phyloP scores from a whole-genome alignment of 1,140 invertebrate genomes.

The Scaptomyza pallida region DNA sequence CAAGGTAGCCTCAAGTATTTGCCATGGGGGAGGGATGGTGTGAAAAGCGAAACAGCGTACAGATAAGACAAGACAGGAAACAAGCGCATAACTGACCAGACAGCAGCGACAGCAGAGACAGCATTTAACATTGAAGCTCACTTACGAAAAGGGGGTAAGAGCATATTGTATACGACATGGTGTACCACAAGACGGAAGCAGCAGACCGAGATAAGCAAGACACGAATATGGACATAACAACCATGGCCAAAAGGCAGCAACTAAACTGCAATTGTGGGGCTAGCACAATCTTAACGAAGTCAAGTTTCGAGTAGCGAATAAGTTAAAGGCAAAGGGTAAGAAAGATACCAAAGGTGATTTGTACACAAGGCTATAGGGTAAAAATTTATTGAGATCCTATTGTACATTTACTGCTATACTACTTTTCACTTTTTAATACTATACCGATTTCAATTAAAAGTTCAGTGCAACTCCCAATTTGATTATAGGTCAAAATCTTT shows the following conservation, averaged over 20 bases:
- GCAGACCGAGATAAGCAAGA: slow-evolving; percentile 17
- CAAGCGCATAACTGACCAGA: slow-evolving; percentile 52
- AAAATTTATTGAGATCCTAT: no score
- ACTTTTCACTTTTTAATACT: no score
- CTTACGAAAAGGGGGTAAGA: slow-evolving; percentile 3
- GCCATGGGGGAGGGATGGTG: not conserved
- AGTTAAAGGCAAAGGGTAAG: not conserved
- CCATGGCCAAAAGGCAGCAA: slow-evolving; percentile 1
- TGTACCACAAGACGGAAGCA: slow-evolving; percentile 17
- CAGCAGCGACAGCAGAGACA: slow-evolving; percentile 21
- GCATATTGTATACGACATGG: slow-evolving; percentile 42
- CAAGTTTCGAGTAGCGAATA: slow-evolving; percentile 17
- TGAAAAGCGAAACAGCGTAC: slow-evolving; percentile 1
- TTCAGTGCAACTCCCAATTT: no score
- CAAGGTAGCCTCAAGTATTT: slow-evolving; percentile 10
- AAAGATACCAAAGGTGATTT: no score
- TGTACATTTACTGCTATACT: no score
- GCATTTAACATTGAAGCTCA: slow-evolving; percentile 34
- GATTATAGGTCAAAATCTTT: no score
- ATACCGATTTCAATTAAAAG: no score
- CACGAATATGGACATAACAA: slow-evolving; percentile 45
- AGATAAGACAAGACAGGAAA: slow-evolving; percentile 48
- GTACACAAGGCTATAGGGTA: no score
- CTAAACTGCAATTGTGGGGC: not conserved
- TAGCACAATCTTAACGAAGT: slow-evolving; percentile 5